These are phyloP conservation scores for Drosophila bipectinata DNA, from an alignment of 1,140 invertebrate species.

Conservation along the genomic window DNA sequence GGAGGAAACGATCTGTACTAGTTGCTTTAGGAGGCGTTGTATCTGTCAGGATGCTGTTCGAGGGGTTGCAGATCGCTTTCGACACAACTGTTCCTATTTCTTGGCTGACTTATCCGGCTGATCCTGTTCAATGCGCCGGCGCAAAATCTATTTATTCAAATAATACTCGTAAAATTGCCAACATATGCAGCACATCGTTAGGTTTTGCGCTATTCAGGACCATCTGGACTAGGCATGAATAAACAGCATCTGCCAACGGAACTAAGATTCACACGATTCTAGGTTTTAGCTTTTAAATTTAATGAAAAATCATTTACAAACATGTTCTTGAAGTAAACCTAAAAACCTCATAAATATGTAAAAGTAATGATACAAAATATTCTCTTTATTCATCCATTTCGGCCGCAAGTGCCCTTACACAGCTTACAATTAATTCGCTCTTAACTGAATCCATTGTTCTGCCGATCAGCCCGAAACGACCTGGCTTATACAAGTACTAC, in stretches of 20 bases:
- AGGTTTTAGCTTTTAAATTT: neutral
- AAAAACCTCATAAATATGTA: constrained; percentile 3
- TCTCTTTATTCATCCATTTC: constrained; percentile 33
- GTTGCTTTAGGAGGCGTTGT: constrained; percentile 37
- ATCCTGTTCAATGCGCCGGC: constrained; percentile 10
- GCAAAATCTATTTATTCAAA: constrained; percentile 32
- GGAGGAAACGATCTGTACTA: constrained; percentile 13
- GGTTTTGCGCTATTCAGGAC: neutral
- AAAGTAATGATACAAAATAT: constrained; percentile 31
- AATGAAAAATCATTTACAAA: neutral
- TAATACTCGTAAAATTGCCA: constrained; percentile 39
- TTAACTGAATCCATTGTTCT: constrained; percentile 36
- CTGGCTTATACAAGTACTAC: constrained; percentile 6
- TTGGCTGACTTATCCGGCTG: neutral
- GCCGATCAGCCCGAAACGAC: constrained; percentile 13
- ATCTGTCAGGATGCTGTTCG: constrained; percentile 14
- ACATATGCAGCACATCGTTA: constrained; percentile 50
- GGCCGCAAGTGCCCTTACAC: constrained; percentile 22
- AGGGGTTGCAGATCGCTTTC: constrained; percentile 29
- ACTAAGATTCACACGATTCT: constrained; percentile 16
- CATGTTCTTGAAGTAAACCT: neutral
- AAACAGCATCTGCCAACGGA: constrained; percentile 11
- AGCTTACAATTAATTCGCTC: constrained; percentile 16
- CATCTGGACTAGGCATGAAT: constrained; percentile 17
- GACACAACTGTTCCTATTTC: constrained; percentile 51